Base-by-base conservation (phyloP, 1,140 invertebrate genomes). In the Wiebesia pumilae region DNA sequence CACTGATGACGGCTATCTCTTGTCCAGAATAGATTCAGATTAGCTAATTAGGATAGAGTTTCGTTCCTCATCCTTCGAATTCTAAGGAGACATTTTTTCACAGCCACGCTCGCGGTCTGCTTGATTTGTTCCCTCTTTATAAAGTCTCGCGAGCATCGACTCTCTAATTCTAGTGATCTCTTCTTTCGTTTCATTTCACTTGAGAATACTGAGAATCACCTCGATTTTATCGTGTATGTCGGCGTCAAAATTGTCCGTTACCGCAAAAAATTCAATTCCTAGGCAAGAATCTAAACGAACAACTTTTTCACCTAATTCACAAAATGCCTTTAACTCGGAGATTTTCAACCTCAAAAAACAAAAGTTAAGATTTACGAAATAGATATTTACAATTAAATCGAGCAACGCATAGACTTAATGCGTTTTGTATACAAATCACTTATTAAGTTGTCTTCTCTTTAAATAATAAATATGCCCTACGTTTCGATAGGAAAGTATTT, bases 21-120 rank as follows among this genome's bases (percentile, higher is more conserved):
- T 79, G 3, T 38, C 40, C 14, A 12, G n/a, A 33, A 35, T 79
- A 24, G 69, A 54, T 69, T 79, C 43, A 24, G 62, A 79, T 71
- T 85, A 80, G 77, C 65, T 85, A 85, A 85, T 85, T 80, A 80
- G 43, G 84, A 80, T 85, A 54, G 14, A 27, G 24, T 84, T 78
- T 84, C 71, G 27, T 47, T 27, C 51, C 3, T 67, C 54, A 67
- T 79, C 78, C 21, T 71, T 80, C 47, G 38, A 43, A 80, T 71
- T 69, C 67, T 51, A 65, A 58, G 27, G n/a, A 62, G 73, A 75
- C 69, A 54, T 75, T 35, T 40, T 65, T 65, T 80, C 43, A 24
- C 35, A 24, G 38, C 9, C 38, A 0, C 40, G 19, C 71, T 43
- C 38, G 3, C 71, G 3, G 0, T 30, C 7, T 27, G 7, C 38